Percentiles rank a stretch among this genome's conserved stretches.
phyloP scores from a whole-genome alignment of 2,113 vertebrate species.

The Gallinago paraguaiae region DNA sequence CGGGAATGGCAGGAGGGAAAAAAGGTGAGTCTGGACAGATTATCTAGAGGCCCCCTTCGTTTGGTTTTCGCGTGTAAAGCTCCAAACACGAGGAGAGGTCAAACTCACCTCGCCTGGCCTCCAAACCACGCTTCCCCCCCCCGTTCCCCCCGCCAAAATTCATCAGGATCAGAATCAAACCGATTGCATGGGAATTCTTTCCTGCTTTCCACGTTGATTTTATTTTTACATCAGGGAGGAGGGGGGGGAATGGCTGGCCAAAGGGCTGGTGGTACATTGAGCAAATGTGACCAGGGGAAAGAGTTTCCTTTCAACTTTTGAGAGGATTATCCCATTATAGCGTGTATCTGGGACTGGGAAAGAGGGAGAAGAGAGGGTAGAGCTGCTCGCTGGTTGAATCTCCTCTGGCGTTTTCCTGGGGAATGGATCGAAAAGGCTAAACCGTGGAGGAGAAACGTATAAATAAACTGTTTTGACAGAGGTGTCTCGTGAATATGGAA shows the following conservation, averaged over 20 bases:
- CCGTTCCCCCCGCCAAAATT: neutral
- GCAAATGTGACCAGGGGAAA: neutral
- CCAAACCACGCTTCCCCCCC: too few species aligned
- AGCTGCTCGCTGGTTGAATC: neutral
- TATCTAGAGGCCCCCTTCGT: neutral
- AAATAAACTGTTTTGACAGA: slow-evolving; percentile 16
- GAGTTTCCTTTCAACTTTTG: neutral
- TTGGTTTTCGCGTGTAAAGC: neutral
- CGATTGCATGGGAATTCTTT: neutral
- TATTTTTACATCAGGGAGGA: neutral
- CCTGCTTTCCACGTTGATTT: neutral
- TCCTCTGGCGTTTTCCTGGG: neutral
- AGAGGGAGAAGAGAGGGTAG: neutral
- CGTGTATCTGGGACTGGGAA: neutral
- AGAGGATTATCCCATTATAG: neutral
- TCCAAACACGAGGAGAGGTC: neutral
- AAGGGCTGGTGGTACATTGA: neutral
- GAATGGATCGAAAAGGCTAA: neutral
- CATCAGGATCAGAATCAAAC: neutral
- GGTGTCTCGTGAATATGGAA: neutral
- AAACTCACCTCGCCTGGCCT: neutral
- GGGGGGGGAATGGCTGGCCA: neutral
- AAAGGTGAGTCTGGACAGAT: slow-evolving; percentile 82
- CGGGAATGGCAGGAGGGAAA: slow-evolving; percentile 95
- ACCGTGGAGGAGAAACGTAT: neutral